Conservation (phyloP, 2,888 invertebrate species). For the Adineta ricciae region DNA sequence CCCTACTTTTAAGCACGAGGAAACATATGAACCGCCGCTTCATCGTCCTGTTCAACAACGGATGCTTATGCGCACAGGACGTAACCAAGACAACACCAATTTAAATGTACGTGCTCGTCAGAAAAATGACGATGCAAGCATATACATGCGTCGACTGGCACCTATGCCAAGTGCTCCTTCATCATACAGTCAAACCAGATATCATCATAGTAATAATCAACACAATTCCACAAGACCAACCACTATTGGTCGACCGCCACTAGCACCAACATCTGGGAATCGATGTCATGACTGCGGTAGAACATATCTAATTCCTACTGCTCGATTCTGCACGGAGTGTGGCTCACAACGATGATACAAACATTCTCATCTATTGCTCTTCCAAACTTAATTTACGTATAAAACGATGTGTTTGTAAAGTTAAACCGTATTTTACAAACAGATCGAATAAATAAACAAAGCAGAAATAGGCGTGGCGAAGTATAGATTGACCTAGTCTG, state of each 20-base stretch:
- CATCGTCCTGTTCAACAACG: not conserved
- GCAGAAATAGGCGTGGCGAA: too few species aligned
- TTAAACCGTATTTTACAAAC: not conserved
- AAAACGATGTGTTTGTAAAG: not conserved
- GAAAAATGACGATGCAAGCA: not conserved
- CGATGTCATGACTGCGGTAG: not conserved
- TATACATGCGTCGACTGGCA: not conserved
- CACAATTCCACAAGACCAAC: not conserved
- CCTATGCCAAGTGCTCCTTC: not conserved
- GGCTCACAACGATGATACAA: not conserved
- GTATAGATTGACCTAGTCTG: too few species aligned
- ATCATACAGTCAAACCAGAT: not conserved
- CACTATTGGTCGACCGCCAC: not conserved
- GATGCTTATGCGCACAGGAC: not conserved
- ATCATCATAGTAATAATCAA: not conserved
- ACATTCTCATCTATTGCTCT: not conserved
- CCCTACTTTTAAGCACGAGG: not conserved
- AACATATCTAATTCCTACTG: not conserved
- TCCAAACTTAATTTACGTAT: not conserved
- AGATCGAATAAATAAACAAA: too few species aligned
- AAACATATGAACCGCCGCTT: not conserved
- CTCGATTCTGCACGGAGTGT: not conserved
- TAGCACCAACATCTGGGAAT: not conserved
- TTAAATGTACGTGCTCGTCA: constrained; percentile 18
- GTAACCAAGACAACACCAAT: not conserved